Conservation (phyloP, 2,888 invertebrate genomes). For the Cryptophagus acutangulus region DNA sequence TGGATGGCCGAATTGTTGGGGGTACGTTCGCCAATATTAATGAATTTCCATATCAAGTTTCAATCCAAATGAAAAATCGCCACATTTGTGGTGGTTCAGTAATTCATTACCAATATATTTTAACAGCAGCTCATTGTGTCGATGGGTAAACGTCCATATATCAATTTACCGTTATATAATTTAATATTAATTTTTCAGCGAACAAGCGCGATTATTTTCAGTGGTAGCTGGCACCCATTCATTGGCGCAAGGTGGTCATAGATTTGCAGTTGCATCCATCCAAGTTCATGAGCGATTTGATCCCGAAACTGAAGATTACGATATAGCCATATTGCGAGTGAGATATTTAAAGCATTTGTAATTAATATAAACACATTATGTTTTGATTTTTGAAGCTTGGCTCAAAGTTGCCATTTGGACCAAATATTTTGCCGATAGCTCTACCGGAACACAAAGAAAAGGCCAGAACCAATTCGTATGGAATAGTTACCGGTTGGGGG, state of each 20-base stretch:
- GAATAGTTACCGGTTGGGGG: conserved; percentile 28
- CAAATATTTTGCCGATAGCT: conserved; percentile 15
- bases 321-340: no score
- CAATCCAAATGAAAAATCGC: conserved; percentile 18
- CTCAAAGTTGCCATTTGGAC: conserved; percentile 12
- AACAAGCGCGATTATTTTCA: conserved; percentile 8
- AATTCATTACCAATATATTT: conserved; percentile 22
- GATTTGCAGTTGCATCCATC: conserved; percentile 14
- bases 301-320: conserved; percentile 19
- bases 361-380: no score
- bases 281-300: conserved; percentile 18
- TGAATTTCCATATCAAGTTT: conserved; percentile 23
- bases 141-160: conserved; percentile 8
- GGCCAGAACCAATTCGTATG: conserved; percentile 10
- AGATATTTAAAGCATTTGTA: no score
- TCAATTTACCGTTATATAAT: neutral
- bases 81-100: conserved; percentile 27
- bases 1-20: conserved; percentile 22
- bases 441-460: conserved; percentile 7
- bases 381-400: conserved; percentile 5
- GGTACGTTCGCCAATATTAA: conserved; percentile 17
- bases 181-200: neutral
- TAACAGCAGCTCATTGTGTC: conserved; percentile 29
- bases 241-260: conserved; percentile 20
- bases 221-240: conserved; percentile 21